phyloP scores from a whole-genome alignment of 37 sponge, comb jelly and placozoan genomes.

The Ephydatia muelleri region DNA sequence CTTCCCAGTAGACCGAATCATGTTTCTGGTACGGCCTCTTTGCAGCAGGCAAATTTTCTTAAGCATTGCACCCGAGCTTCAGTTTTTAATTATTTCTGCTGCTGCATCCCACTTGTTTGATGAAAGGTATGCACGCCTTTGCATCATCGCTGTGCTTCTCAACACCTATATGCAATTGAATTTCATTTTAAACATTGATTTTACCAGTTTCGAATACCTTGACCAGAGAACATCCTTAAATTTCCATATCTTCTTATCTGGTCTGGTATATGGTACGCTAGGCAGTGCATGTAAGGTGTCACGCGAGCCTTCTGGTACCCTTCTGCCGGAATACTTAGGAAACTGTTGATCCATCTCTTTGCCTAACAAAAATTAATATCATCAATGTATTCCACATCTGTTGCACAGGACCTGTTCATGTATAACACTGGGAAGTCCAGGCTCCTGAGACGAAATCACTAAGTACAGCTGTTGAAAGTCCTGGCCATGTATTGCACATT shows the following conservation, averaged over 20 bases:
- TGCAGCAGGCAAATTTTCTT: not conserved
- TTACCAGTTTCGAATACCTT: not conserved
- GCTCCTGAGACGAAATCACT: not conserved
- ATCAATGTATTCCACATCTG: not conserved
- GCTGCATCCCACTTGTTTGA: not conserved
- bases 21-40: not conserved
- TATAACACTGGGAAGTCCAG: not conserved
- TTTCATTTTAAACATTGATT: not conserved
- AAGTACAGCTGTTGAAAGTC: not conserved
- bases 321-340: not conserved
- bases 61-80: not conserved
- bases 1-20: not conserved
- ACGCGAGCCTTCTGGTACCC: not conserved
- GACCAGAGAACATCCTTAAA: not conserved
- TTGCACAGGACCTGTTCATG: not conserved
- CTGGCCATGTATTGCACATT: not conserved
- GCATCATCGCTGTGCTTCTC: not conserved
- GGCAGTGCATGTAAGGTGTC: not conserved
- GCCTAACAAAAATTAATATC: not conserved
- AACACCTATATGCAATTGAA: not conserved
- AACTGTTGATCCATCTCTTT: not conserved
- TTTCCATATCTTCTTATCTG: not conserved
- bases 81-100: not conserved
- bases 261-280: not conserved
- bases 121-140: not conserved